These are phyloP conservation scores for Dipodomys merriami DNA, from an alignment of 2,113 vertebrate genomes.

Conservation along the genomic window DNA sequence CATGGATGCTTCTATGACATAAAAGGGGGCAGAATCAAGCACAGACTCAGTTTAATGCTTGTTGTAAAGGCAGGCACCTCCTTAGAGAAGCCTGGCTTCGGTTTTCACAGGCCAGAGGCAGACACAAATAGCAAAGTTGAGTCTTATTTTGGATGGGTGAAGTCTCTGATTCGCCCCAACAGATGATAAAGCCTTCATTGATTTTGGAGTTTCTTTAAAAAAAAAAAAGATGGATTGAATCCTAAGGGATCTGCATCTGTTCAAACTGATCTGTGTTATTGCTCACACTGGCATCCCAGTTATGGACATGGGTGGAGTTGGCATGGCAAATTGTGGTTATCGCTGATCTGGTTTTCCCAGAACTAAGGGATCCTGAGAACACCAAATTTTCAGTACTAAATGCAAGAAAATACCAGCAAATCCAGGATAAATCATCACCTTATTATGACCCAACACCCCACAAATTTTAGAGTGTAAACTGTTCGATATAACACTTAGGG, in stretches of 20 bases:
- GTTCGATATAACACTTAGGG: neutral
- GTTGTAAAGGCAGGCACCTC: neutral
- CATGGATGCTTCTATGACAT: neutral
- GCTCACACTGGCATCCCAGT: neutral
- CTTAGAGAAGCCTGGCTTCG: neutral
- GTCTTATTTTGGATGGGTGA: neutral
- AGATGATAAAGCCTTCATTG: neutral
- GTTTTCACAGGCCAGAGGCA: neutral
- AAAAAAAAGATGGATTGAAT: neutral
- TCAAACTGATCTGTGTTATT: neutral
- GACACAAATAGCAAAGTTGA: neutral
- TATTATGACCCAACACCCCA: neutral
- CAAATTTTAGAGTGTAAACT: neutral
- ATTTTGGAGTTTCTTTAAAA: neutral
- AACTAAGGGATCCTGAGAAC: neutral
- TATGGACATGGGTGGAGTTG: neutral
- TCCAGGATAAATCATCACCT: neutral
- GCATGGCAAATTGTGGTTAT: neutral
- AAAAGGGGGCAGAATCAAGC: neutral
- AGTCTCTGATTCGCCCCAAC: neutral
- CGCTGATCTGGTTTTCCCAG: neutral
- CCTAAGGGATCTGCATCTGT: neutral
- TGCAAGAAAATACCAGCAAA: neutral
- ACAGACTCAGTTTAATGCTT: neutral
- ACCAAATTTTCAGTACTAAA: neutral